Evolutionary conservation across 1,140 invertebrate genomes (phyloP).

Genomic region (Melitaea cinxia): DNA sequence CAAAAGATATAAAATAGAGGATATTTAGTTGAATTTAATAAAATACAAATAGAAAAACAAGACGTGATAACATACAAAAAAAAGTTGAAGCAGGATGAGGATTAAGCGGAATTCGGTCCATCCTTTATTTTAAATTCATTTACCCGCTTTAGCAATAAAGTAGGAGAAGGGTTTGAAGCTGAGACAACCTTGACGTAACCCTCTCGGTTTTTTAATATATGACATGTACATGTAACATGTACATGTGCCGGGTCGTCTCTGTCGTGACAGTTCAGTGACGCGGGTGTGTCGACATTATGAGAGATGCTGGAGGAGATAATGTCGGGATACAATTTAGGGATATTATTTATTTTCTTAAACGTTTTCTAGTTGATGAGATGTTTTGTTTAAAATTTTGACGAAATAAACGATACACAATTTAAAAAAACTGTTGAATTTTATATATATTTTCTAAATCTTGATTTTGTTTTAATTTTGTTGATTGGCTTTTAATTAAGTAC

Average conservation of each 20-base stretch:
- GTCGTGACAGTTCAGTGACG: not conserved
- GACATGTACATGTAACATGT: not conserved
- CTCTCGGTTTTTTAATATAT: conserved; percentile 8
- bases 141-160: not conserved
- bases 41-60: too few species aligned
- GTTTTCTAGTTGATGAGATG: not conserved
- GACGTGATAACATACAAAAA: not conserved
- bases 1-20: too few species aligned
- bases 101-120: not conserved
- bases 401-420: too few species aligned
- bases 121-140: conserved; percentile 9
- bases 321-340: conserved; percentile 1
- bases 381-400: not conserved
- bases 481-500: too few species aligned
- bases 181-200: not conserved
- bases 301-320: conserved; percentile 2
- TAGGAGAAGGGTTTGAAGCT: conserved; percentile 9
- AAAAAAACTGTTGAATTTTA: too few species aligned
- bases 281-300: conserved; percentile 7
- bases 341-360: too few species aligned
- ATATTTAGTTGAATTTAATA: too few species aligned
- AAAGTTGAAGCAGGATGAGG: not conserved
- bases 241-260: not conserved
- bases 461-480: too few species aligned
- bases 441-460: too few species aligned